Percentiles rank a stretch among this genome's conserved stretches.
Conservation (phyloP, 2,888 invertebrate genomes). For the Cabera pusaria region DNA sequence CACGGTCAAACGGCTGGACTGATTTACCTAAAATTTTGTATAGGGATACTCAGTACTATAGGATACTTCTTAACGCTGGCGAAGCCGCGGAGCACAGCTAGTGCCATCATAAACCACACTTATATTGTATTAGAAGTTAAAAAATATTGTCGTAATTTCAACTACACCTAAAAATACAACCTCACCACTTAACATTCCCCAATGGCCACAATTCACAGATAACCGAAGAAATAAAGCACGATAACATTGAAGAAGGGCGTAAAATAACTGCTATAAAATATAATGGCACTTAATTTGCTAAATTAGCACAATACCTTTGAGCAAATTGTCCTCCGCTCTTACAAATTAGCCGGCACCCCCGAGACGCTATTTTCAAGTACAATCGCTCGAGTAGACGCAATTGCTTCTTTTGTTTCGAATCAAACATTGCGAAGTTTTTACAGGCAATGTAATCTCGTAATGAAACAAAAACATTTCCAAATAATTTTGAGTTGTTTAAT, state of each 20-base stretch:
- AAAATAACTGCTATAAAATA: conserved; percentile 25
- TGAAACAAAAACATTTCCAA: too few relatives aligned
- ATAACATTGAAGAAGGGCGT: conserved; percentile 13
- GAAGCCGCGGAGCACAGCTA: too few relatives aligned
- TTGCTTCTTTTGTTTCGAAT: conserved; percentile 9
- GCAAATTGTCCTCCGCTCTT: conserved; percentile 22
- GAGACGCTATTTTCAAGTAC: conserved; percentile 20
- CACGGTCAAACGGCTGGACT: too few relatives aligned
- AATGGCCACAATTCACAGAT: conserved; percentile 1
- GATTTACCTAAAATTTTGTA: too few relatives aligned
- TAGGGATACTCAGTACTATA: too few relatives aligned
- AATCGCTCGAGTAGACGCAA: conserved; percentile 11
- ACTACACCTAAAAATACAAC: too few relatives aligned
- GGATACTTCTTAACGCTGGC: too few relatives aligned
- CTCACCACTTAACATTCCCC: too few relatives aligned
- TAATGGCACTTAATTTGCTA: conserved; percentile 27
- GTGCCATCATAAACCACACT: too few relatives aligned
- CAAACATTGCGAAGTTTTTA: conserved; percentile 5
- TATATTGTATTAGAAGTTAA: too few relatives aligned
- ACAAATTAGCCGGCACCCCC: conserved; percentile 25
- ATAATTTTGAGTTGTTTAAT: too few relatives aligned
- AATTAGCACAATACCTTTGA: conserved; percentile 32
- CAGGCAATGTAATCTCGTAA: background rate
- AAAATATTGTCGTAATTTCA: too few relatives aligned
- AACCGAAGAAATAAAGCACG: conserved; percentile 9